Percentiles rank a stretch among this genome's conserved stretches.
These are phyloP conservation scores for Typhlichthys subterraneus DNA, from an alignment of 2,797 vertebrate genomes.

Conservation along the genomic window DNA sequence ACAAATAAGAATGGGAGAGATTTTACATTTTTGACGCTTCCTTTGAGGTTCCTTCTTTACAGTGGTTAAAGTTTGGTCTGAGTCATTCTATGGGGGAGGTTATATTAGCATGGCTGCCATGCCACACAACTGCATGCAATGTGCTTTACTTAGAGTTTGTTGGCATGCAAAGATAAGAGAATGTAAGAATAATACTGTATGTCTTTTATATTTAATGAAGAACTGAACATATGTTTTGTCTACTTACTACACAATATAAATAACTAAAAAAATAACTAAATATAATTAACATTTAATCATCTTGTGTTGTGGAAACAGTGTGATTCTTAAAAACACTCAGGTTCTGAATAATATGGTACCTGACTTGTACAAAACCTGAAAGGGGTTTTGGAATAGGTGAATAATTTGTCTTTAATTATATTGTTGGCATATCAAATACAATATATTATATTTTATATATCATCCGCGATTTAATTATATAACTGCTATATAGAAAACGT, in stretches of 20 bases:
- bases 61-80: conserved; percentile 25
- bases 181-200: neutral
- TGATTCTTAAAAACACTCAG: too few relatives aligned
- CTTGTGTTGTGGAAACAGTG: too few relatives aligned
- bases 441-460: too few relatives aligned
- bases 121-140: conserved; percentile 14
- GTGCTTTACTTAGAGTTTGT: conserved; percentile 10
- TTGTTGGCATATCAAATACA: too few relatives aligned
- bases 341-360: too few relatives aligned
- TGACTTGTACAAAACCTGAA: too few relatives aligned
- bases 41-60: neutral
- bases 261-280: too few relatives aligned
- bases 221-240: neutral
- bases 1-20: neutral
- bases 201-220: neutral
- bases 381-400: too few relatives aligned
- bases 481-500: neutral
- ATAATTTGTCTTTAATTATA: conserved; percentile 13
- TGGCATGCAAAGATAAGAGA: conserved; percentile 1
- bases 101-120: conserved; percentile 22
- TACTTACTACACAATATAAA: too few relatives aligned
- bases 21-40: conserved; percentile 2
- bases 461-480: too few relatives aligned
- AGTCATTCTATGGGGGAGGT: conserved; percentile 42
- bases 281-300: too few relatives aligned